These are phyloP conservation scores for Catagonus wagneri DNA, from an alignment of 2,113 vertebrate species.

Conservation along the genomic window DNA sequence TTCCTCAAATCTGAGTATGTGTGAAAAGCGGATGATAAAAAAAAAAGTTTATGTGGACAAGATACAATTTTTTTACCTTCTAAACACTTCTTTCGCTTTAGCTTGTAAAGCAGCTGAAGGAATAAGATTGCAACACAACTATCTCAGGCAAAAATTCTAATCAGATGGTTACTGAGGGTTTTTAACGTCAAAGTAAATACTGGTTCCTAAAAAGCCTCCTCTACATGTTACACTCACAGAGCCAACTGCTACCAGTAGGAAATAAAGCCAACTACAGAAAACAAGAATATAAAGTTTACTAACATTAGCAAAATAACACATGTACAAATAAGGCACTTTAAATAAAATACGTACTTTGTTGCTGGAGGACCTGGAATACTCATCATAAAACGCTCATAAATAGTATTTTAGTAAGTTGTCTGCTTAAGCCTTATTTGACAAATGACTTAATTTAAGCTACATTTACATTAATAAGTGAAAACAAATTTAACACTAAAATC, in stretches of 20 bases:
- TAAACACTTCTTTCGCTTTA: background rate
- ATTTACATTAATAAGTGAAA: slow-evolving; percentile 68
- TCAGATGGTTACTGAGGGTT: background rate
- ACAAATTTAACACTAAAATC: slow-evolving; percentile 68
- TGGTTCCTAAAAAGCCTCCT: slow-evolving; percentile 7
- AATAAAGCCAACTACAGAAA: slow-evolving; percentile 76
- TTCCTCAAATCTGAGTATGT: background rate
- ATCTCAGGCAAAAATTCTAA: background rate
- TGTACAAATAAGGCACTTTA: slow-evolving; percentile 73
- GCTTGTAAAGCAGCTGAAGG: background rate
- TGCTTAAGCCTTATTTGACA: slow-evolving; percentile 66
- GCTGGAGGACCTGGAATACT: slow-evolving; percentile 39
- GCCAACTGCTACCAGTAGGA: slow-evolving; percentile 28
- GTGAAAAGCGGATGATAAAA: background rate
- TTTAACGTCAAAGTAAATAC: slow-evolving; percentile 26
- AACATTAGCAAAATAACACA: slow-evolving; percentile 69
- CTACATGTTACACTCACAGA: slow-evolving; percentile 33
- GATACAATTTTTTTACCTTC: background rate
- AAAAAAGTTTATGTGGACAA: background rate
- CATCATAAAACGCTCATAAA: slow-evolving; percentile 64
- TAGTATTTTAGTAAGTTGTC: slow-evolving; percentile 54
- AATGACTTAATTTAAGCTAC: slow-evolving; percentile 58
- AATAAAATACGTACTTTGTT: slow-evolving; percentile 56
- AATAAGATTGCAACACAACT: slow-evolving; percentile 1
- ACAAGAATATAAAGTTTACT: slow-evolving; percentile 73